Conservation (phyloP, 2,113 vertebrate genomes). For the Camelus bactrianus region DNA sequence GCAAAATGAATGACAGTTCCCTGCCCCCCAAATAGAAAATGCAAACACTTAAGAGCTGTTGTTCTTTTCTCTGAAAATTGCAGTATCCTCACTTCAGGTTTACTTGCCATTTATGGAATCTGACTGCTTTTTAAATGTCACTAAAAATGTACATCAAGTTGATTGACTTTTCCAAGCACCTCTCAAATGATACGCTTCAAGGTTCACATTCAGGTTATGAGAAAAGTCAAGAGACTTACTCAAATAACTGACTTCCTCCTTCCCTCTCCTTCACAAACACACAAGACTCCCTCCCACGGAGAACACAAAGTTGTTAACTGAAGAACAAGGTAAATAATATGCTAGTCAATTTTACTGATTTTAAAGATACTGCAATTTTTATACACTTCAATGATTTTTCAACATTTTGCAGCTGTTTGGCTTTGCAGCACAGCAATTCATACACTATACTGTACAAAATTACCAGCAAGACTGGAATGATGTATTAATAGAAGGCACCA, state of each 20-base stretch:
- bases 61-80: slow-evolving; percentile 85
- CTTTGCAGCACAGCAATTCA: slow-evolving; percentile 90
- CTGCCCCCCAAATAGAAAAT: slow-evolving; percentile 84
- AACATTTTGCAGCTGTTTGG: slow-evolving; percentile 90
- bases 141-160: slow-evolving; percentile 64
- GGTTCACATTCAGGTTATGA: slow-evolving; percentile 51
- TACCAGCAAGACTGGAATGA: slow-evolving; percentile 95
- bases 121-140: slow-evolving; percentile 70
- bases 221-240: slow-evolving; percentile 78
- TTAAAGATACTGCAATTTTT: slow-evolving; percentile 94
- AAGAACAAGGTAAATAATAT: slow-evolving; percentile 88
- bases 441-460: slow-evolving; percentile 91
- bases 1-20: slow-evolving; percentile 87
- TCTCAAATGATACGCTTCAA: slow-evolving; percentile 63
- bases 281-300: slow-evolving; percentile 79
- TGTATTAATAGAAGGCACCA: slow-evolving; percentile 97
- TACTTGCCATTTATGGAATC: slow-evolving; percentile 71
- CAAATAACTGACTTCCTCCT: slow-evolving; percentile 79
- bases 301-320: slow-evolving; percentile 82
- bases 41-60: slow-evolving; percentile 85
- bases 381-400: slow-evolving; percentile 87
- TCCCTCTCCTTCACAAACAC: slow-evolving; percentile 75
- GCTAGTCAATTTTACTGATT: slow-evolving; percentile 88
- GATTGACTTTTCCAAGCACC: slow-evolving; percentile 73
- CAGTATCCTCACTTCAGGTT: slow-evolving; percentile 87